A percentile compares a stretch with the other conserved stretches of the same genome.
phyloP scores from a whole-genome alignment of 1,140 invertebrate species.

The Drosophila paulistorum region DNA sequence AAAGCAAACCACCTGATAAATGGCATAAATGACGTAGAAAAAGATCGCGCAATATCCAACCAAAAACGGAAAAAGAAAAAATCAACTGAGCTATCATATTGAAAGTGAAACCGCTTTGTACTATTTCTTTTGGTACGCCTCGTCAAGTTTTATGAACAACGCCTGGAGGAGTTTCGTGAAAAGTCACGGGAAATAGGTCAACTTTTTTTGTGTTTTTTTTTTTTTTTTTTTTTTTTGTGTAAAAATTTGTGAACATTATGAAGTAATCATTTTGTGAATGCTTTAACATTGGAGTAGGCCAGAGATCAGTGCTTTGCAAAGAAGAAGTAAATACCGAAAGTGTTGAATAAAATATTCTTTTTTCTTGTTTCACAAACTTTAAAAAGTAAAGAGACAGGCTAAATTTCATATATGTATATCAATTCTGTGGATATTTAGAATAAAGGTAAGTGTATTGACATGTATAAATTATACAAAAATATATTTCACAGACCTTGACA shows the following conservation, averaged over 20 bases:
- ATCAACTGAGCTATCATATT: slow-evolving; percentile 42
- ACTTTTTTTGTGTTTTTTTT: slow-evolving; percentile 63
- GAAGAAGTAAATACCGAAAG: background rate
- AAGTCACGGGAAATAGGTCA: slow-evolving; percentile 63
- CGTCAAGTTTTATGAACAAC: slow-evolving; percentile 71
- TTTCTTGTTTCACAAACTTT: background rate
- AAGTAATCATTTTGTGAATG: background rate
- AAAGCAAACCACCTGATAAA: slow-evolving; percentile 67
- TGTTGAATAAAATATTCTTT: background rate
- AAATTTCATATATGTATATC: background rate
- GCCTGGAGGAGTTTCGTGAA: slow-evolving; percentile 47
- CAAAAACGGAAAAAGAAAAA: slow-evolving; percentile 8
- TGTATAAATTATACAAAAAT: too few species aligned
- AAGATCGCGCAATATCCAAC: slow-evolving; percentile 66
- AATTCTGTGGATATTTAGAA: background rate
- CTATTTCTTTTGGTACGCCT: slow-evolving; percentile 48
- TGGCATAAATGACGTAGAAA: slow-evolving; percentile 75
- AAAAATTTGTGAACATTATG: slow-evolving; percentile 61
- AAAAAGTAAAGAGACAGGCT: background rate
- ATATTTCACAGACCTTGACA: too few species aligned
- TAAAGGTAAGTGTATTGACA: background rate
- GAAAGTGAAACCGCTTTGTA: slow-evolving; percentile 73
- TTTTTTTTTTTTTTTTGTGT: slow-evolving; percentile 14
- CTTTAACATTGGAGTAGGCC: too few species aligned
- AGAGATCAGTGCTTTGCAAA: too few species aligned